Evolutionary conservation across 1,140 invertebrate species (phyloP).

Genomic region (Pseudobourletiella spinata): DNA sequence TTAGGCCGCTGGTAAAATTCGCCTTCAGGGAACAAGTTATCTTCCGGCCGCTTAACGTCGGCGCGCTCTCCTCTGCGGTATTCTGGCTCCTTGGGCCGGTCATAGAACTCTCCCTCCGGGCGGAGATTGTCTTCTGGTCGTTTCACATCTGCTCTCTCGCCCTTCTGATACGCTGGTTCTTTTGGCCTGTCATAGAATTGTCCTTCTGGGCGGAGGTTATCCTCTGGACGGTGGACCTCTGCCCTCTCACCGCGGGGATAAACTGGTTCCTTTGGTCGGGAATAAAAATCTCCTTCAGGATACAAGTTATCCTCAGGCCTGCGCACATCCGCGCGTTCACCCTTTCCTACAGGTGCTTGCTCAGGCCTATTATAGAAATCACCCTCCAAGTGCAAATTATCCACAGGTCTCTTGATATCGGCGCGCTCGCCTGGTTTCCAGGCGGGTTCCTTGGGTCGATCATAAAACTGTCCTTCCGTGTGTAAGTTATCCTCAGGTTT

Average conservation of each 20-base stretch:
- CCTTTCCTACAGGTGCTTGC: conserved; percentile 24
- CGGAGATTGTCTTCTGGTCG: conserved; percentile 14
- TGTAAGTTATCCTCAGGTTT: conserved; percentile 52
- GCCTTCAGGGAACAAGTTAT: conserved; percentile 39
- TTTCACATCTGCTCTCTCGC: conserved; percentile 22
- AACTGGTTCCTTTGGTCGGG: conserved; percentile 11
- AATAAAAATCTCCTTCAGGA: conserved; percentile 50
- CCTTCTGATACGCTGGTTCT: conserved; percentile 11
- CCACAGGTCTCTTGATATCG: conserved; percentile 47
- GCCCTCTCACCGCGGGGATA: conserved; percentile 40
- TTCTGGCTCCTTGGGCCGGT: conserved; percentile 20
- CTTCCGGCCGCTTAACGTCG: conserved; percentile 34
- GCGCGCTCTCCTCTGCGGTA: conserved; percentile 26
- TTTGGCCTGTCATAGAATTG: conserved; percentile 45
- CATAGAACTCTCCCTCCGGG: conserved; percentile 5
- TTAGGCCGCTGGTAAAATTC: conserved; percentile 19
- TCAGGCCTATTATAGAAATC: conserved; percentile 10
- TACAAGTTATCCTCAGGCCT: conserved; percentile 45
- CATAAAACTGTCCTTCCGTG: conserved; percentile 43
- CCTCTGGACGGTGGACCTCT: conserved; percentile 37
- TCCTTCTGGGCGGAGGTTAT: conserved; percentile 44
- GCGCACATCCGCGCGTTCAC: conserved; percentile 38
- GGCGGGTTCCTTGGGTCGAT: conserved; percentile 39
- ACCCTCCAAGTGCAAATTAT: conserved; percentile 57
- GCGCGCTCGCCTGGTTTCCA: conserved; percentile 42